A percentile compares a stretch with the other conserved stretches of the same genome.
Conservation (phyloP, 2,113 vertebrate species). For the Prunella himalayana region DNA sequence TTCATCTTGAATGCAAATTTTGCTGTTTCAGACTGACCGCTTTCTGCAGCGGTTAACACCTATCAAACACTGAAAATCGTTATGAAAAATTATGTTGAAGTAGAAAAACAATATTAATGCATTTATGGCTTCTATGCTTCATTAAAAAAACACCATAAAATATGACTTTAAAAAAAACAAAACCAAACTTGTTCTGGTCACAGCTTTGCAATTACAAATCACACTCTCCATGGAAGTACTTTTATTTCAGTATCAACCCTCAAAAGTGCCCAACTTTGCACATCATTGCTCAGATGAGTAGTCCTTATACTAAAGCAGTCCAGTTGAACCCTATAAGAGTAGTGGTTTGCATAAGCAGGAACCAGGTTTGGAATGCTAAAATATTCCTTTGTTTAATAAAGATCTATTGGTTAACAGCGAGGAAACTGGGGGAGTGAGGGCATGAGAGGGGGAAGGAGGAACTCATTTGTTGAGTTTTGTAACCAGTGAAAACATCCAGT, state of each 20-base stretch:
- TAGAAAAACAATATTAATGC: slow-evolving; percentile 44
- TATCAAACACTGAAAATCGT: slow-evolving; percentile 27
- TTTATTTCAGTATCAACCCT: slow-evolving; percentile 6
- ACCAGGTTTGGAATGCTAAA: slow-evolving; percentile 61
- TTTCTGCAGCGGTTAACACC: slow-evolving; percentile 25
- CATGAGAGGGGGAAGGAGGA: background rate
- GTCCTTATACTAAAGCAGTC: background rate
- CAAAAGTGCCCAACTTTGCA: background rate
- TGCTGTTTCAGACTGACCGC: slow-evolving; percentile 45
- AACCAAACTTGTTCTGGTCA: slow-evolving; percentile 31
- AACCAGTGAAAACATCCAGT: slow-evolving; percentile 51
- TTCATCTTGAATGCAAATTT: slow-evolving; percentile 58
- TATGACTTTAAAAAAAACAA: background rate
- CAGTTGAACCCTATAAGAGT: background rate
- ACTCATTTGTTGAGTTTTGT: slow-evolving; percentile 48
- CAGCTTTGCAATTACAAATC: slow-evolving; percentile 57
- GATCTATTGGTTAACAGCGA: slow-evolving; percentile 45
- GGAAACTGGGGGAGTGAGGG: background rate
- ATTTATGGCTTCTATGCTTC: slow-evolving; percentile 73
- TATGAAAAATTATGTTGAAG: slow-evolving; percentile 54
- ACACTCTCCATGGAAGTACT: slow-evolving; percentile 19
- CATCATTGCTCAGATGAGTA: background rate
- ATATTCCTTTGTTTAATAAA: slow-evolving; percentile 60
- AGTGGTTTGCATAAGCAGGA: slow-evolving; percentile 14
- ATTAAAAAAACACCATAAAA: slow-evolving; percentile 47